Base-by-base conservation (phyloP, 1,140 invertebrate genomes). In the Lepidotrigona ventralis region DNA sequence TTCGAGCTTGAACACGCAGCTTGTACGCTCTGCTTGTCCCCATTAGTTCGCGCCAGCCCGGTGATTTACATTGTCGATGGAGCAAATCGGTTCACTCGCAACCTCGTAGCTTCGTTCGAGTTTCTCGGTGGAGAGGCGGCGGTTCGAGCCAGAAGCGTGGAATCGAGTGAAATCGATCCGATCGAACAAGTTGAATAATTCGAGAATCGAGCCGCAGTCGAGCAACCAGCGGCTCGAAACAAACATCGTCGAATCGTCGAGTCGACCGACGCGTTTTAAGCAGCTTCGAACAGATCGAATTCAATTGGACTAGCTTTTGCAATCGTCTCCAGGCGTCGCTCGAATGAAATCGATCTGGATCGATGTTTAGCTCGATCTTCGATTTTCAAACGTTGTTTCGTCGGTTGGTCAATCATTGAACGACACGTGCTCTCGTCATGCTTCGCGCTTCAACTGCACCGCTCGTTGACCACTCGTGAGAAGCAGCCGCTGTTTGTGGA, bases 311-410 rank as follows among this genome's bases (percentile, higher is more conserved):
- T 76, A 51, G 46, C 76, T 78, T 64, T 29, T 68, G 54, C 46
- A 29, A 72, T 29, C 33, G 60, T 33, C 9, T 70, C 26, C 21
- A 66, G 14, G 8, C 72, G 17, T 33, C 56, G 51, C 63, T 78
- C 76, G 64, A 54, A 68, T 68, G 76, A 33, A 68, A 78, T 78
- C 63, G 23, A 78, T 78, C 63, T 33, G 51, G 63, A 68, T 68
- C 76, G 76, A 68, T 68, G 26, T 23, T 33, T 74, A n/a, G 6
- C 21, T 56, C 53, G 54, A 17, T n/a, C 46, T 77, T 26, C 17
- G 17, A 64, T 77, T 63, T 68, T 78, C 46, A 39, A 78, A 68
- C 51, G 17, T 78, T 68, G 11, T 53, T 68, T 19, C 60, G 54
- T 68, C 56, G 19, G n/a, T 76, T 29, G 12, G 53, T 56, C 72